These are phyloP conservation scores for Synanceia verrucosa DNA, from an alignment of 2,797 vertebrate genomes.

Conservation along the genomic window DNA sequence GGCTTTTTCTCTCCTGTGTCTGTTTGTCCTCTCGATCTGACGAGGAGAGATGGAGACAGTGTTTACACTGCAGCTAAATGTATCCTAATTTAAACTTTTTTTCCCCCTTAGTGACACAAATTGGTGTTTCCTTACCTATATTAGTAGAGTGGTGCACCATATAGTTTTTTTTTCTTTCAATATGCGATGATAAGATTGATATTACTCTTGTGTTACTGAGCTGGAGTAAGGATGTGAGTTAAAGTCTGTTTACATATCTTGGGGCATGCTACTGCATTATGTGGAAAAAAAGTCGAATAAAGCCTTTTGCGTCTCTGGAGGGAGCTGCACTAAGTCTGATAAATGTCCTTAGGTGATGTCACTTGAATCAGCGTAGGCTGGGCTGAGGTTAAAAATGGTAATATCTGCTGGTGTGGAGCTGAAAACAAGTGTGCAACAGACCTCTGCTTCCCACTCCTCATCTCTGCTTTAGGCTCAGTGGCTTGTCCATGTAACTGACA, in stretches of 20 bases:
- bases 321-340: not conserved
- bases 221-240: not conserved
- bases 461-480: no score
- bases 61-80: constrained; percentile 5
- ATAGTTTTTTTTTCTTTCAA: not conserved
- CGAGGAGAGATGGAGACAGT: constrained; percentile 1
- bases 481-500: no score
- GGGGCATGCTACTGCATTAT: not conserved
- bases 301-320: not conserved
- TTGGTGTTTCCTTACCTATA: not conserved
- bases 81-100: not conserved
- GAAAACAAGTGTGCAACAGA: no score
- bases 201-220: not conserved
- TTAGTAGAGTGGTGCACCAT: not conserved
- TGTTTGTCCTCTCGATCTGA: constrained; percentile 9
- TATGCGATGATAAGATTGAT: not conserved
- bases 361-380: not conserved
- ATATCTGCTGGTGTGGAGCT: no score
- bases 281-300: not conserved
- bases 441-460: no score
- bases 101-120: not conserved
- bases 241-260: not conserved
- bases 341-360: not conserved
- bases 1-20: not conserved
- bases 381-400: no score